Base-by-base conservation (phyloP, 2,113 vertebrate genomes). In the Rhineura floridana region DNA sequence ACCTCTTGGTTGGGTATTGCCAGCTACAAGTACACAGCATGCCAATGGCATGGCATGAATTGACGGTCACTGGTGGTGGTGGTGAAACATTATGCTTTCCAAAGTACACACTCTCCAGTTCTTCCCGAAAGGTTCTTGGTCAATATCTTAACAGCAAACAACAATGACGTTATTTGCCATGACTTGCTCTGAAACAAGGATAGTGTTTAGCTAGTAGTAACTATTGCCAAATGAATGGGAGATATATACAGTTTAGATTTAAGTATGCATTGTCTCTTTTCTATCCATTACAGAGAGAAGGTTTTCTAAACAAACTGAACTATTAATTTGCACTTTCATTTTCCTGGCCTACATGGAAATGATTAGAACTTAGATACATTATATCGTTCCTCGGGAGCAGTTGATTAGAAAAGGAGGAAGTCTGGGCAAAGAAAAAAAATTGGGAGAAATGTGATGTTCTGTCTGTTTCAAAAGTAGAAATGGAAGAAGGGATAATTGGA, bases 211-310 rank as follows among this genome's bases (percentile, higher is more conserved):
- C 65, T 30, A 84, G 65, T 0, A 0, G 8, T 15, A 84, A 84
- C 46, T n/a, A 50, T 30, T 89, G 48, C 85, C n/a, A 81, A 90
- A 44, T 12, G 87, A 23, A 33, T n/a, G 81, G 0, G 1, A 86
- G 21, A 48, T 1, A 0, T 1, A 30, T 9, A 42, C 0, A 0
- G 15, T 79, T n/a, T 4, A 4, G 25, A 44, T 65, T 39, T n/a
- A 36, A 87, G 44, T 44, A 28, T 17, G 81, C n/a, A 63, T 5
- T 52, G 13, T 50, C 59, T 83, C 62, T 50, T 62, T 81, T 67
- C 50, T 15, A 76, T 63, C 59, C 55, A 76, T 83, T 83, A 83
- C 42, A 63, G 19, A 83, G 55, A 63, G 17, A 76, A 25, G 15
- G 23, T 39, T 83, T 88, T 88, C 72, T 77, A 83, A 82, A 65